A percentile compares a stretch with the other conserved stretches of the same genome.
phyloP scores from a whole-genome alignment of 2,797 vertebrate genomes.

The Oreochromis mossambicus region DNA sequence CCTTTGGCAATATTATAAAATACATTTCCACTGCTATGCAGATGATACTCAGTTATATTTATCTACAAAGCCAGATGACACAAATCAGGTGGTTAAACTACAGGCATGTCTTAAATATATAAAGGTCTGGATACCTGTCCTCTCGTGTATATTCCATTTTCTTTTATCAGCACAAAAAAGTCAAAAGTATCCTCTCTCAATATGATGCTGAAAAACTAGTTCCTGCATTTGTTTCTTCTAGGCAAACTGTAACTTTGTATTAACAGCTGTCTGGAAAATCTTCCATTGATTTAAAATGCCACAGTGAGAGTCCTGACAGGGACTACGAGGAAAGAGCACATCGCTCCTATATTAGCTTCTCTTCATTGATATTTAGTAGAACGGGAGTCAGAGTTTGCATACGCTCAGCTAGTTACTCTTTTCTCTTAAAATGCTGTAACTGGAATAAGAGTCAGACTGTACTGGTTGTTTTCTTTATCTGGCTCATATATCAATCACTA shows the following conservation, averaged over 20 bases:
- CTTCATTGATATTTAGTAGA: neutral
- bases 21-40: neutral
- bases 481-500: neutral
- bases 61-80: neutral
- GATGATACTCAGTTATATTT: neutral
- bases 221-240: neutral
- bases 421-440: neutral
- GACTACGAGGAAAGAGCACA: neutral
- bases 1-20: neutral
- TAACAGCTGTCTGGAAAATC: neutral
- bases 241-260: neutral
- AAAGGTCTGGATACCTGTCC: neutral
- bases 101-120: neutral
- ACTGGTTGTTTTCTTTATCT: neutral
- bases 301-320: neutral
- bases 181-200: rapidly evolving
- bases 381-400: neutral
- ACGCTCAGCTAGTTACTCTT: neutral
- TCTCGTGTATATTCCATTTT: neutral
- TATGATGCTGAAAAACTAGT: neutral
- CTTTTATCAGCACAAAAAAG: neutral
- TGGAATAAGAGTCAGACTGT: neutral
- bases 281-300: neutral
- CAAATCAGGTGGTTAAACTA: neutral
- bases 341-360: neutral